Evolutionary conservation across 2,113 vertebrate species (phyloP).

Genomic region (Prunella fulvescens): DNA sequence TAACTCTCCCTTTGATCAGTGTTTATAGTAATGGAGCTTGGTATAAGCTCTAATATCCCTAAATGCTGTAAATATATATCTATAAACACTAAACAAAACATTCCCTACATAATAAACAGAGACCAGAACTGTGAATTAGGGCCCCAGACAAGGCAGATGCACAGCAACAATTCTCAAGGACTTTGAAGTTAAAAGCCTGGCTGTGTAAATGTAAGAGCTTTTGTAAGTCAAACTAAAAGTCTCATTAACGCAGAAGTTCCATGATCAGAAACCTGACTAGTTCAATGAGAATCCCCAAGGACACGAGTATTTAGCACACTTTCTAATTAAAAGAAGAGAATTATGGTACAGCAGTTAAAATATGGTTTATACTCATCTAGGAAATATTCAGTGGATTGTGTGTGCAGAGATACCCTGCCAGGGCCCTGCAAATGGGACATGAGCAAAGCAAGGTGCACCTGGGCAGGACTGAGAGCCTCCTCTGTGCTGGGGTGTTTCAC

Average conservation of each 20-base stretch:
- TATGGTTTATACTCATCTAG: background rate
- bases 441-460: background rate
- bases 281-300: conserved; percentile 45
- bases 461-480: background rate
- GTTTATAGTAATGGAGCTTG: conserved; percentile 31
- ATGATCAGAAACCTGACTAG: conserved; percentile 63
- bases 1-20: conserved; percentile 40
- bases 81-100: conserved; percentile 47
- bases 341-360: conserved; percentile 25
- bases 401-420: background rate
- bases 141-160: conserved; percentile 52
- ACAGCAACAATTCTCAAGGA: conserved; percentile 55
- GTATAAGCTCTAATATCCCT: conserved; percentile 39
- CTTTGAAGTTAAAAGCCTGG: conserved; percentile 66
- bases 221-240: conserved; percentile 66
- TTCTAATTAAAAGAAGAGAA: conserved; percentile 59
- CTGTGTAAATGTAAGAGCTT: conserved; percentile 59
- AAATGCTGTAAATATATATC: conserved; percentile 48
- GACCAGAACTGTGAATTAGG: background rate
- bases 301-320: conserved; percentile 28
- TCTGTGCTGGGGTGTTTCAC: background rate
- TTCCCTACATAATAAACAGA: conserved; percentile 34
- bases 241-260: conserved; percentile 47
- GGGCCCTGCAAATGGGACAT: background rate
- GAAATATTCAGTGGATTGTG: background rate